Conservation (phyloP, 2,888 invertebrate species). For the Eupithecia vulgata region DNA sequence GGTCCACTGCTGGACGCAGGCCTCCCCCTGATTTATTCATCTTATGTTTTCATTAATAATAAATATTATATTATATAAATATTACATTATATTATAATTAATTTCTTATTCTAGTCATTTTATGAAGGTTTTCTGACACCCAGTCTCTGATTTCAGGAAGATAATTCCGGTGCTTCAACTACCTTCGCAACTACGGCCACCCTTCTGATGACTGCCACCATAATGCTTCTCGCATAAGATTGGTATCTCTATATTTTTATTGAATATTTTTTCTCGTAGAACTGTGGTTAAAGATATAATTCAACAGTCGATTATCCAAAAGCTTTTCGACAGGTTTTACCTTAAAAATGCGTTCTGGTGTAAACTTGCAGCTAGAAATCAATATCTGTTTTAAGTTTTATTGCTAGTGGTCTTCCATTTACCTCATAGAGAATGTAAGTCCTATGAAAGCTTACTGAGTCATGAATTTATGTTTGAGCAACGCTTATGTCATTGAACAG, state of each 20-base stretch:
- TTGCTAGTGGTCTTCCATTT: background rate
- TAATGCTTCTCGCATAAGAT: conserved; percentile 43
- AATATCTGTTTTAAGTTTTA: background rate
- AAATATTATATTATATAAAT: no score
- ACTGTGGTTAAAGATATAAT: background rate
- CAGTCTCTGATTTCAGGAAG: conserved; percentile 35
- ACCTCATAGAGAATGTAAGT: background rate
- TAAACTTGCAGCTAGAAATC: background rate
- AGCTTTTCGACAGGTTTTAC: background rate
- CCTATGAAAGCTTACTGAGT: no score
- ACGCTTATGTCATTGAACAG: no score
- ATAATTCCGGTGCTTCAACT: conserved; percentile 37
- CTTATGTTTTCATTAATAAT: no score
- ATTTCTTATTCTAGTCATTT: background rate
- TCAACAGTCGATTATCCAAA: background rate
- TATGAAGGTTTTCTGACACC: background rate
- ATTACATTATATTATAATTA: no score
- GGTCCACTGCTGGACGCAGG: no score
- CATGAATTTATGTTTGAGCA: no score
- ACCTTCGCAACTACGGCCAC: conserved; percentile 48
- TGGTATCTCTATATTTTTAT: conserved; percentile 10
- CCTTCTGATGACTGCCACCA: conserved; percentile 41
- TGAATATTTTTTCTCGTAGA: background rate
- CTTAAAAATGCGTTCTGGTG: background rate
- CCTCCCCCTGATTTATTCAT: no score